Conservation (phyloP, 2,113 vertebrate genomes). For the Oreochromis niloticus region DNA sequence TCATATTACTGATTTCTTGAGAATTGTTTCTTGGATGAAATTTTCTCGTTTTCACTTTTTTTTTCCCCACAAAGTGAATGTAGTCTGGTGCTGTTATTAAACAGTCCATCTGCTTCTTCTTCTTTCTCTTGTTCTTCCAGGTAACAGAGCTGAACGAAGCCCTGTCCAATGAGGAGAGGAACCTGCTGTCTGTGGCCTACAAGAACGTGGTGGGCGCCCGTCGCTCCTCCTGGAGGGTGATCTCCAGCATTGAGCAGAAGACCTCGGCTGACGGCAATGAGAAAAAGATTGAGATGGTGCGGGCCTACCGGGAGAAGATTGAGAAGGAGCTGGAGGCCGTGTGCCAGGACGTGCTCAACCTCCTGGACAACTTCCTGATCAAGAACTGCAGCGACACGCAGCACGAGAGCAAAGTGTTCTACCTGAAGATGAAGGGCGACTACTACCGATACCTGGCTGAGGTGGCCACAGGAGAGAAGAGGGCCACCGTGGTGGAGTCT, state of each 20-base stretch:
- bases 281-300: slow-evolving; percentile 99
- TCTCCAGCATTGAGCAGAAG: slow-evolving; percentile 99
- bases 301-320: slow-evolving; percentile 96
- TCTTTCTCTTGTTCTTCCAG: slow-evolving; percentile 48
- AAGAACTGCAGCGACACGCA: slow-evolving; percentile 98
- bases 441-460: slow-evolving; percentile 98
- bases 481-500: slow-evolving; percentile 91
- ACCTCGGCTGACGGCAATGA: slow-evolving; percentile 96
- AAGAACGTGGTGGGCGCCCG: slow-evolving; percentile 96
- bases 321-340: slow-evolving; percentile 97
- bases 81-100: background rate
- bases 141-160: slow-evolving; percentile 97
- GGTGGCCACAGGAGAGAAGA: slow-evolving; percentile 96
- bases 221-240: slow-evolving; percentile 96
- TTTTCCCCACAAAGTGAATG: rapidly evolving
- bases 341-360: slow-evolving; percentile 96
- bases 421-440: slow-evolving; percentile 99
- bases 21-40: background rate
- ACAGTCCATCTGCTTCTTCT: background rate
- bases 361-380: slow-evolving; percentile 97
- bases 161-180: slow-evolving; percentile 96
- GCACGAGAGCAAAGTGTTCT: slow-evolving; percentile 99
- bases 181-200: slow-evolving; percentile 94
- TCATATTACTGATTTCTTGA: background rate
- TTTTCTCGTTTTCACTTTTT: background rate